Percentiles rank a stretch among this genome's conserved stretches.
Evolutionary conservation across 2,113 vertebrate species (phyloP).

Genomic region (Notechis scutatus): DNA sequence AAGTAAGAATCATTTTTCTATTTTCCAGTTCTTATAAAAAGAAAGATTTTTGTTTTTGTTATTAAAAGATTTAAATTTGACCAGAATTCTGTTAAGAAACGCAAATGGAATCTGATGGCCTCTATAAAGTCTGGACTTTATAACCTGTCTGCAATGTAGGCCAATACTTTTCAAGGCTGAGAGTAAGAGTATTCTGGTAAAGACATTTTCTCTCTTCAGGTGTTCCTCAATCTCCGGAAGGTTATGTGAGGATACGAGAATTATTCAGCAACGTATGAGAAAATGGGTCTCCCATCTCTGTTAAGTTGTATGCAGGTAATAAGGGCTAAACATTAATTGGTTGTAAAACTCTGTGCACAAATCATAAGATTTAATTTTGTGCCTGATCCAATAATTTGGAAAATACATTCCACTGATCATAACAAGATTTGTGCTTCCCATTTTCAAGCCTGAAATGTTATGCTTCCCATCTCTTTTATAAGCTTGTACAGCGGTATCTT

Average conservation of each 20-base stretch:
- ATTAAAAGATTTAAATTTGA: neutral
- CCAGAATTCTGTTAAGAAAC: neutral
- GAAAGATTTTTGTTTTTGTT: neutral
- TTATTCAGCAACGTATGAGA: neutral
- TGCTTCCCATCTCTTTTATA: neutral
- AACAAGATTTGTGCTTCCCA: neutral
- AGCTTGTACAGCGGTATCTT: neutral
- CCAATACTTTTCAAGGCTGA: neutral
- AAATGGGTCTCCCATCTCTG: neutral
- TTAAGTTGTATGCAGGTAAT: neutral
- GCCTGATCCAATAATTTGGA: neutral
- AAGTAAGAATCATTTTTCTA: neutral
- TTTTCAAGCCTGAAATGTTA: neutral
- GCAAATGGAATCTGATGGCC: neutral
- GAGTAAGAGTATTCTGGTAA: neutral
- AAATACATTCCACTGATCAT: neutral
- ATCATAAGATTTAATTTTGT: neutral
- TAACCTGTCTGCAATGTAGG: neutral
- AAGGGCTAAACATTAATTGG: neutral
- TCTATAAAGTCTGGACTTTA: neutral
- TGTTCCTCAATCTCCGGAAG: neutral
- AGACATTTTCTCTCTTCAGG: neutral
- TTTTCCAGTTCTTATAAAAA: neutral
- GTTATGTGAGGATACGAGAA: neutral
- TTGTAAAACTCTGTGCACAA: neutral